phyloP scores from a whole-genome alignment of 1,140 invertebrate genomes.

The Propsilocerus akamusi region DNA sequence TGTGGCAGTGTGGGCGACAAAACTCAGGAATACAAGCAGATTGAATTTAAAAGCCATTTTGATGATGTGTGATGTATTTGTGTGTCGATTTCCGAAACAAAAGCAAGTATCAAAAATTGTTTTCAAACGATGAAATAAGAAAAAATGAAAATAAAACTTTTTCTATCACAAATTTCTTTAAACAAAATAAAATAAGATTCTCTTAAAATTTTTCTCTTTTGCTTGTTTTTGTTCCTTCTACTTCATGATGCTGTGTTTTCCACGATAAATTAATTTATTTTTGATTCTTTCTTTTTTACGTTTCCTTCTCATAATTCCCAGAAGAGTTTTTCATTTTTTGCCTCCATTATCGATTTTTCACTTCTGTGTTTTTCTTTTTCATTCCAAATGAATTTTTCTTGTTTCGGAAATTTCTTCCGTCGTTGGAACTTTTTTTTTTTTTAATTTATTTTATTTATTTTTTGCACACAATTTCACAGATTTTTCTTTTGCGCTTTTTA shows the following conservation, averaged over 20 bases:
- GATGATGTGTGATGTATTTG: neutral
- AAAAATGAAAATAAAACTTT: neutral
- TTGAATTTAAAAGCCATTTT: neutral
- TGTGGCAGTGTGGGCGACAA: neutral
- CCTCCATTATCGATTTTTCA: too few relatives aligned
- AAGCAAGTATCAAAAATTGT: neutral
- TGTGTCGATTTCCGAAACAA: neutral
- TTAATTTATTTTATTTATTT: too few relatives aligned
- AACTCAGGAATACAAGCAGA: neutral
- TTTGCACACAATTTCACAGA: too few relatives aligned
- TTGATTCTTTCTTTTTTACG: neutral
- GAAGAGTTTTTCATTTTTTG: too few relatives aligned
- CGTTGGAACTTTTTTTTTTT: too few relatives aligned
- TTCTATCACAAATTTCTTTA: neutral
- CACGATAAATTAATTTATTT: too few relatives aligned
- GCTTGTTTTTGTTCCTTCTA: neutral
- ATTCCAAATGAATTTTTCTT: too few relatives aligned
- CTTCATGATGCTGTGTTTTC: neutral
- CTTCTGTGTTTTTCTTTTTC: too few relatives aligned
- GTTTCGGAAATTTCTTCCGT: too few relatives aligned
- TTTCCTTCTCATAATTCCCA: neutral
- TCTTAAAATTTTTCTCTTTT: constrained; percentile 1
- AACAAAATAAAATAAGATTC: neutral
- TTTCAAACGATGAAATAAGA: neutral
- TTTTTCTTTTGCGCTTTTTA: too few relatives aligned